phyloP scores from a whole-genome alignment of 1,140 invertebrate genomes.

The Teleogryllus occipitalis region DNA sequence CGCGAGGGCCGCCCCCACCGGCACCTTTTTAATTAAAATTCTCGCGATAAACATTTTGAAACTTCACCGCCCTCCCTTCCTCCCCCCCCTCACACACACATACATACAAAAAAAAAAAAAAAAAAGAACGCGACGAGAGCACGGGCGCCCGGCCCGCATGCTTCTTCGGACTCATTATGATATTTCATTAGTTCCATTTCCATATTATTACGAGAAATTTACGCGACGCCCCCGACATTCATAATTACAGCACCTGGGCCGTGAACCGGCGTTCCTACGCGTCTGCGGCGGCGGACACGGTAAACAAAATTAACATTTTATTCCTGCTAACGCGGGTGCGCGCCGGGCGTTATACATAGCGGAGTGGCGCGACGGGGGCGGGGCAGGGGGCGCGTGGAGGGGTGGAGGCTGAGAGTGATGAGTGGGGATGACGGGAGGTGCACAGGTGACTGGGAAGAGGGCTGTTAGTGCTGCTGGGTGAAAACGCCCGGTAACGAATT shows the following conservation, averaged over 20 bases:
- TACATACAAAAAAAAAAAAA: neutral
- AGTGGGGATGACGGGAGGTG: too few species aligned
- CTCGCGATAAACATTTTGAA: constrained; percentile 4
- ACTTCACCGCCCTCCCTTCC: neutral
- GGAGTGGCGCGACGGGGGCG: neutral
- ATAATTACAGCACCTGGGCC: neutral
- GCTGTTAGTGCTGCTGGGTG: too few species aligned
- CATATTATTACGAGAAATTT: constrained; percentile 5
- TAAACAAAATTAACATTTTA: constrained; percentile 6
- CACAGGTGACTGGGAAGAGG: too few species aligned
- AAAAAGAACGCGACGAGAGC: neutral
- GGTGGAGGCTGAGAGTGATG: neutral
- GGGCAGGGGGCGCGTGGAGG: too few species aligned
- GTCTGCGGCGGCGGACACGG: neutral
- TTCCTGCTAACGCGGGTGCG: neutral
- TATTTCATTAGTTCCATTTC: constrained; percentile 5
- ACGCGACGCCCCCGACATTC: neutral
- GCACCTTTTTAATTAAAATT: neutral
- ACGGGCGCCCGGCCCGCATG: too few species aligned
- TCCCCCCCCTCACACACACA: too few species aligned
- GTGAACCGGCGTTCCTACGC: neutral
- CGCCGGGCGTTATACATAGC: neutral
- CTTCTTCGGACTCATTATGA: neutral
- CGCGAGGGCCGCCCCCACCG: too few species aligned
- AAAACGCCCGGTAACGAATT: too few species aligned